Evolutionary conservation across 2,113 vertebrate genomes (phyloP).

Genomic region (Eulemur rufifrons): DNA sequence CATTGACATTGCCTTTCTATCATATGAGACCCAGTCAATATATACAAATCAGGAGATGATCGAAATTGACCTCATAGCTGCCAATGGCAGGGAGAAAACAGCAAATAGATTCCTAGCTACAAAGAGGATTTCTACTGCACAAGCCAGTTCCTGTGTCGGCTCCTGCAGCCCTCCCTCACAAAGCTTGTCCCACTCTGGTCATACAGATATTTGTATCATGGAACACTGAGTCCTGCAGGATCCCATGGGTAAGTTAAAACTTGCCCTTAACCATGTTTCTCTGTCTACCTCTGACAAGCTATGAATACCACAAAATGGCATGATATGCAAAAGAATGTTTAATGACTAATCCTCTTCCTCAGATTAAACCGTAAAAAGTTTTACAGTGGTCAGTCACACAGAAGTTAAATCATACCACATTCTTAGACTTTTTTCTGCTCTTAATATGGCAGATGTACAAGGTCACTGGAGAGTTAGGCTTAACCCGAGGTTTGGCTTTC

Average conservation of each 20-base stretch:
- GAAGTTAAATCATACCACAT: background rate
- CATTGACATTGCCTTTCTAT: background rate
- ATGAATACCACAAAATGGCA: background rate
- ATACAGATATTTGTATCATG: fast-evolving
- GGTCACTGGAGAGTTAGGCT: background rate
- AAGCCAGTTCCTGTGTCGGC: background rate
- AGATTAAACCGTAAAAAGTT: background rate
- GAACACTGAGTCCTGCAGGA: background rate
- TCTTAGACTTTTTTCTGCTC: background rate
- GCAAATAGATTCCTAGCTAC: background rate
- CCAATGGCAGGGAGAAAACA: background rate
- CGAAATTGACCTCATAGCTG: background rate
- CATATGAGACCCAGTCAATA: slow-evolving; percentile 6
- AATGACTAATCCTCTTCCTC: background rate
- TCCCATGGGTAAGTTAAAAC: too few species aligned
- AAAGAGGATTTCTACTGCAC: background rate
- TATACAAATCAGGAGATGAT: background rate
- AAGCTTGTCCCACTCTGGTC: background rate
- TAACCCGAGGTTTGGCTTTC: background rate
- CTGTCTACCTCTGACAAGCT: background rate
- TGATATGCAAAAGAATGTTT: background rate
- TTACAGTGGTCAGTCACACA: background rate
- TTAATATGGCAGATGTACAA: background rate
- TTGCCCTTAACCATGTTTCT: background rate
- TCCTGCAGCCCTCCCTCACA: too few species aligned